A percentile compares a stretch with the other conserved stretches of the same genome.
phyloP scores from a whole-genome alignment of 2,888 invertebrate genomes.

The Drosophila meridionalis region DNA sequence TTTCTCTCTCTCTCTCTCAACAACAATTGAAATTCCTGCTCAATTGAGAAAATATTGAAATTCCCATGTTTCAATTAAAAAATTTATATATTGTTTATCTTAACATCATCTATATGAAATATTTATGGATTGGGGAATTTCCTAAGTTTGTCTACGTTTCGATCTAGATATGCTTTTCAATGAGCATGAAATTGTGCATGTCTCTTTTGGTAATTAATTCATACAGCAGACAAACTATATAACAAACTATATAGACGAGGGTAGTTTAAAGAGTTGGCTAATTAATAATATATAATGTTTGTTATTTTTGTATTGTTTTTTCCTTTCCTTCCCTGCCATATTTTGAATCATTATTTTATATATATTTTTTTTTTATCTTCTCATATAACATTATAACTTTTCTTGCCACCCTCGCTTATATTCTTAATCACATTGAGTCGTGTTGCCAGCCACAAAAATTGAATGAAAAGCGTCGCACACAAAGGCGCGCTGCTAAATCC shows the following conservation, averaged over 20 bases:
- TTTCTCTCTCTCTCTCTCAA: neutral
- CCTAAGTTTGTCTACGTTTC: slow-evolving; percentile 7
- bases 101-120: slow-evolving; percentile 3
- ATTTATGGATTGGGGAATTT: slow-evolving; percentile 16
- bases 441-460: slow-evolving; percentile 64
- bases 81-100: slow-evolving; percentile 14
- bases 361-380: accelerated
- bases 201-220: slow-evolving; percentile 26
- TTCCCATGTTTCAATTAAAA: neutral
- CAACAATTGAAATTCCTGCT: neutral
- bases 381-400: neutral
- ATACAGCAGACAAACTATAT: slow-evolving; percentile 10
- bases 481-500: slow-evolving; percentile 60
- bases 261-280: neutral
- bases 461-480: slow-evolving; percentile 69
- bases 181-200: slow-evolving; percentile 48
- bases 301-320: too few relatives aligned
- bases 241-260: neutral
- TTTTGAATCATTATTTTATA: neutral
- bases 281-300: neutral
- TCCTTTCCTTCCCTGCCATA: too few relatives aligned
- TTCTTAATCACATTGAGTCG: slow-evolving; percentile 34
- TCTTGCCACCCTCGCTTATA: slow-evolving; percentile 1
- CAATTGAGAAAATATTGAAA: neutral
- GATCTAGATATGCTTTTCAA: slow-evolving; percentile 50